Conservation (phyloP, 2,113 vertebrate species). For the Entomyzon cyanotis region DNA sequence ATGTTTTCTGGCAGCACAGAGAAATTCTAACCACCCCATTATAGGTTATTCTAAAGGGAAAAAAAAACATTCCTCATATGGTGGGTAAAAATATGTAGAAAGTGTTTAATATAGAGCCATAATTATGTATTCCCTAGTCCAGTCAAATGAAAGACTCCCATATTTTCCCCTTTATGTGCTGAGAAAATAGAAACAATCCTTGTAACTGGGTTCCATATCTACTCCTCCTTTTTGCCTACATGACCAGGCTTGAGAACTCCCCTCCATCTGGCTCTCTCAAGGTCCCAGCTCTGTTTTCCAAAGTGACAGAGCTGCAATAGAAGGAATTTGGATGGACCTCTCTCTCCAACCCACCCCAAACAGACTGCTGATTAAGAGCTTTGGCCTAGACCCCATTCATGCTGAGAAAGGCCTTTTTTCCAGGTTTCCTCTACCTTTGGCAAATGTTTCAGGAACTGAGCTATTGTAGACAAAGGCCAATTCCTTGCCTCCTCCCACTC, state of each 20-base stretch:
- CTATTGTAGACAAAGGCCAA: not conserved
- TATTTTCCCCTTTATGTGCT: not conserved
- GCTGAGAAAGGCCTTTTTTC: constrained; percentile 7
- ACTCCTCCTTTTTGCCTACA: not conserved
- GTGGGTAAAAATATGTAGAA: not conserved
- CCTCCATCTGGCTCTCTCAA: not conserved
- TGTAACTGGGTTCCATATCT: not conserved
- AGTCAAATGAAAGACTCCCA: not conserved
- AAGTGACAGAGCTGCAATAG: not conserved
- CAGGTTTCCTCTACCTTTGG: not conserved
- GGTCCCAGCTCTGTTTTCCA: not conserved
- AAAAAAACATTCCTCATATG: rapidly evolving
- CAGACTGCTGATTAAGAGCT: not conserved
- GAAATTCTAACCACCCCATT: not conserved
- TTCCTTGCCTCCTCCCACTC: not conserved
- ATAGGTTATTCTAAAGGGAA: not conserved
- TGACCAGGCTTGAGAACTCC: not conserved
- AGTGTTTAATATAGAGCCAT: not conserved
- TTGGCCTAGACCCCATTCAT: not conserved
- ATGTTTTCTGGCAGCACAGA: not conserved
- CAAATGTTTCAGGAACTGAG: constrained; percentile 8
- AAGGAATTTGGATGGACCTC: not conserved
- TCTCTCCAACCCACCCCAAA: not conserved
- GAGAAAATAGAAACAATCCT: not conserved
- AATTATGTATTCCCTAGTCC: not conserved